Evolutionary conservation across 1,140 invertebrate species (phyloP).

Genomic region (Araneus ventricosus): DNA sequence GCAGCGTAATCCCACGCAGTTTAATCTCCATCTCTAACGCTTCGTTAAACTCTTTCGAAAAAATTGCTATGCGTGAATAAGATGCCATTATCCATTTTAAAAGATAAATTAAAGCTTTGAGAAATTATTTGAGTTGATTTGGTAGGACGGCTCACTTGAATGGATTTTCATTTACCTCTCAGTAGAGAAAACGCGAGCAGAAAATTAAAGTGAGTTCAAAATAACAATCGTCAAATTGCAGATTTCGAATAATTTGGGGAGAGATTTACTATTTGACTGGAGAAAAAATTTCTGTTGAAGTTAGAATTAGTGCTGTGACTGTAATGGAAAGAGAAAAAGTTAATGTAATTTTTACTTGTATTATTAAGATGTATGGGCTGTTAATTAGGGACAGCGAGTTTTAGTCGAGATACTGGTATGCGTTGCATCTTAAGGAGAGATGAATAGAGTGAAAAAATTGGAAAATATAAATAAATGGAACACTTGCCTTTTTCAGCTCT

Average conservation of each 20-base stretch:
- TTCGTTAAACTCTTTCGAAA: slow-evolving; percentile 65
- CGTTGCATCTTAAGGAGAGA: too few relatives aligned
- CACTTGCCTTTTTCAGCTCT: too few relatives aligned
- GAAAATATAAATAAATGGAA: too few relatives aligned
- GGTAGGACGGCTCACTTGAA: neutral
- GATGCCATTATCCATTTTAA: slow-evolving; percentile 54
- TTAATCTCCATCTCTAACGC: slow-evolving; percentile 45
- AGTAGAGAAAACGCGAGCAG: neutral
- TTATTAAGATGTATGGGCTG: neutral
- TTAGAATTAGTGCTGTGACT: neutral
- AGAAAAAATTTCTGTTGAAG: neutral
- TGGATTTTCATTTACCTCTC: neutral
- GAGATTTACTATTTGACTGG: neutral
- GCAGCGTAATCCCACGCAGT: slow-evolving; percentile 33
- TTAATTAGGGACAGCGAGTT: neutral
- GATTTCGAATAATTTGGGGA: neutral
- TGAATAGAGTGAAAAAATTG: too few relatives aligned
- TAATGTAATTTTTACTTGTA: slow-evolving; percentile 11
- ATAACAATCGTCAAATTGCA: neutral
- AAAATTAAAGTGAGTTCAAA: neutral
- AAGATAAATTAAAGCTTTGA: slow-evolving; percentile 51
- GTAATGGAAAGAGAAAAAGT: neutral
- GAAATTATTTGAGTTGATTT: slow-evolving; percentile 54
- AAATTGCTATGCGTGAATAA: slow-evolving; percentile 49
- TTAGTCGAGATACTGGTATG: neutral